Base-by-base conservation (phyloP, 2,113 vertebrate species). In the Phoenicopterus ruber region DNA sequence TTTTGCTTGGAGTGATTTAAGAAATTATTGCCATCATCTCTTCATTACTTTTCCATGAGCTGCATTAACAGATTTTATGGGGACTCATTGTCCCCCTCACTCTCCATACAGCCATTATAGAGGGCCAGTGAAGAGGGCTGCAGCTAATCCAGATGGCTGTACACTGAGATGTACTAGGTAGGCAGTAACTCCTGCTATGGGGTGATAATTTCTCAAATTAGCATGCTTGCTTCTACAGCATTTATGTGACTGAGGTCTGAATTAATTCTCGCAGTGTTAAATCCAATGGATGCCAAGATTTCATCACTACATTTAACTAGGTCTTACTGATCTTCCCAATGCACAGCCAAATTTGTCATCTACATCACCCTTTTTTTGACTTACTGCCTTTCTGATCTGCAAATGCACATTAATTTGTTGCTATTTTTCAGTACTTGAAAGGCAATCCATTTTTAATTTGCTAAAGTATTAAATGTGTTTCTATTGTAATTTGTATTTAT, bases 401-500 rank as follows among this genome's bases (percentile, higher is more conserved):
- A 95, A 57, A 91, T 49, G 11, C 66, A 44, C 73, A 55, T 80
- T 87, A 93, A 82, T 83, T 85, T 89, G 54, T 82, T 94, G 58
- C 86, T 90, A 15, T 25, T 87, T 88, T 90, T 91, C 80, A 73
- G 54, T 73, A 61, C 58, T 85, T 94, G 89, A 89, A 93, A 91
- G 62, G 49, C 83, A 91, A 82, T 79, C 81, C 26, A 54, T 95
- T 97, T 94, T 85, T 85, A 87, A 87, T 92, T 89, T 94, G 34
- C 86, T 63, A 2, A 77, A 94, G 54, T 89, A 91, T 89, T 87
- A 91, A 87, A 72, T 87, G 69, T 73, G 50, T 89, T 96, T 94
- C 58, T 80, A 2, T 82, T 82, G 66, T 76, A 93, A 85, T 95
- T 95, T 87, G 44, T 93, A 87, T 95, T 95, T 94, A 94, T 96